A percentile compares a stretch with the other conserved stretches of the same genome.
phyloP scores from a whole-genome alignment of 2,113 vertebrate genomes.

The Ursus arctos region DNA sequence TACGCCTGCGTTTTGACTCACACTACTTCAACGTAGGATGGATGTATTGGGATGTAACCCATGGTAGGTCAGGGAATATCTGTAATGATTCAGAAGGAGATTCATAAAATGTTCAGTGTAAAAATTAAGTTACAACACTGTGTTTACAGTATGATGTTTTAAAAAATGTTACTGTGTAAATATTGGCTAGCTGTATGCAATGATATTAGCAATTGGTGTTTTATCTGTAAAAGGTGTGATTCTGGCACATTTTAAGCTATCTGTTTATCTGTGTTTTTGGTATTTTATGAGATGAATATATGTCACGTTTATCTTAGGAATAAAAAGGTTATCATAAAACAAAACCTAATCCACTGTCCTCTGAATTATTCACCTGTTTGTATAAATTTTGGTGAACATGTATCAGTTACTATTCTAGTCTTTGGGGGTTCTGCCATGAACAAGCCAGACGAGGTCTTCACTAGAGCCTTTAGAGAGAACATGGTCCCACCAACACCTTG shows the following conservation, averaged over 20 bases:
- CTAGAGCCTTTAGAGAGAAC: neutral
- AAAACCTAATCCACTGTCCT: neutral
- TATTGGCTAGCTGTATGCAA: neutral
- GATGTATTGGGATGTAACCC: neutral
- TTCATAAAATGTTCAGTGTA: neutral
- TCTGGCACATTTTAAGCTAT: neutral
- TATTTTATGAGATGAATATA: neutral
- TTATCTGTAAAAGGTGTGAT: neutral
- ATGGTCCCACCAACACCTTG: too few relatives aligned
- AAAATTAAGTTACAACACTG: neutral
- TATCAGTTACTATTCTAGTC: neutral
- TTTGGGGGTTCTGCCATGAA: neutral
- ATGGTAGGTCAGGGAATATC: neutral
- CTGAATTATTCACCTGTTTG: neutral
- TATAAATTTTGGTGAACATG: neutral
- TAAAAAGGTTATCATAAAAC: slow-evolving; percentile 2
- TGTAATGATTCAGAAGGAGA: neutral
- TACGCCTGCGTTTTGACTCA: neutral
- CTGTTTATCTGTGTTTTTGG: neutral
- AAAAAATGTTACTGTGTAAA: neutral
- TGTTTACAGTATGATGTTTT: neutral
- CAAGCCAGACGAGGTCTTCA: neutral
- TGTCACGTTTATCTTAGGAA: slow-evolving; percentile 5
- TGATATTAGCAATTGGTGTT: neutral
- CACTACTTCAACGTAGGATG: neutral